phyloP scores from a whole-genome alignment of 2,113 vertebrate genomes.

The Cottus gobio region DNA sequence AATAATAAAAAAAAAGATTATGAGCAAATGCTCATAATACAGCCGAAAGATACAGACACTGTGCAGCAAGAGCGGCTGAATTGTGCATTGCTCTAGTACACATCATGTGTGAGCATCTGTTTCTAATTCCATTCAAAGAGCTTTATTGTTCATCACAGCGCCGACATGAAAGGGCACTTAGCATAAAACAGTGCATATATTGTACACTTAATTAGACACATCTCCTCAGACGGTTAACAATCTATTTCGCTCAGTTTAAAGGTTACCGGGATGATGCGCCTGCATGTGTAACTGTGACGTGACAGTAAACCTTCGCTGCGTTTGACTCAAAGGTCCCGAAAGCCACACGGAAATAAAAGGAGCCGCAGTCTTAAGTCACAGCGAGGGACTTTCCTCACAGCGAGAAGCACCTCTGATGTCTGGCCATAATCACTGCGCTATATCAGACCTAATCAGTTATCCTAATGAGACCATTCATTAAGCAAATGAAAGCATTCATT shows the following conservation, averaged over 20 bases:
- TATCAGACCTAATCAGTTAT: slow-evolving; percentile 45
- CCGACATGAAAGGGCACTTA: slow-evolving; percentile 59
- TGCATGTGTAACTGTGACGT: background rate
- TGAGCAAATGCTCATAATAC: slow-evolving; percentile 51
- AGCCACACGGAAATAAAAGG: background rate
- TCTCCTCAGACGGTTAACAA: slow-evolving; percentile 33
- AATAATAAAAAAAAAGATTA: slow-evolving; percentile 11
- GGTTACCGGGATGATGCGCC: slow-evolving; percentile 16
- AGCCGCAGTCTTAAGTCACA: background rate
- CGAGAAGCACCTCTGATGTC: slow-evolving; percentile 5
- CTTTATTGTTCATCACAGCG: slow-evolving; percentile 61
- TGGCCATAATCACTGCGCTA: slow-evolving; percentile 18
- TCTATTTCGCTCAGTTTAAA: slow-evolving; percentile 21
- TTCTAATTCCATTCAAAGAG: slow-evolving; percentile 58
- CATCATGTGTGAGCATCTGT: slow-evolving; percentile 67
- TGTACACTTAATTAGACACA: slow-evolving; percentile 43
- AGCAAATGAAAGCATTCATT: slow-evolving; percentile 54
- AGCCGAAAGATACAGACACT: slow-evolving; percentile 21
- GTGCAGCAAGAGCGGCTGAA: slow-evolving; percentile 47
- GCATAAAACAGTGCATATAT: slow-evolving; percentile 39
- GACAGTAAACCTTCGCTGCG: slow-evolving; percentile 4
- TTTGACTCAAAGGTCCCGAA: slow-evolving; percentile 9
- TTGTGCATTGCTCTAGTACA: slow-evolving; percentile 52
- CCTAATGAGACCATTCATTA: slow-evolving; percentile 54
- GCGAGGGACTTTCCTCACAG: background rate